Percentiles rank a stretch among this genome's conserved stretches.
Conservation (phyloP, 2,888 invertebrate species). For the Cabera pusaria region DNA sequence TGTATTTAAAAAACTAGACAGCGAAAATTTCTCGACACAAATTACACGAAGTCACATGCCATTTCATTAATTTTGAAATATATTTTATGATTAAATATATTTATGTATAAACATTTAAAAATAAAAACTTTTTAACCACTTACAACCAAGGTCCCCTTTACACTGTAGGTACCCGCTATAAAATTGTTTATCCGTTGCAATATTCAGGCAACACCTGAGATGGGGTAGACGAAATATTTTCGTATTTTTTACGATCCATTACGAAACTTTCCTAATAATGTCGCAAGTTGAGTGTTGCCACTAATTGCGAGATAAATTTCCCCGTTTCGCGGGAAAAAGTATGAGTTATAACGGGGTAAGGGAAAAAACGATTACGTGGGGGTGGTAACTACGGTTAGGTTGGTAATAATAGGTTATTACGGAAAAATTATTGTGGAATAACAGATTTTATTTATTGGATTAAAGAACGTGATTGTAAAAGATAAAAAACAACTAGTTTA, state of each 20-base stretch:
- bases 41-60: too few relatives aligned
- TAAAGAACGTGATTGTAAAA: too few relatives aligned
- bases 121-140: conserved; percentile 1
- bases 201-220: conserved; percentile 41
- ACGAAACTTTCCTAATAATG: conserved; percentile 82
- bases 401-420: too few relatives aligned
- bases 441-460: too few relatives aligned
- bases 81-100: too few relatives aligned
- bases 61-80: too few relatives aligned
- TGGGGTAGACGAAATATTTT: conserved; percentile 58
- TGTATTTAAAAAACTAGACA: too few relatives aligned
- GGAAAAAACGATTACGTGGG: conserved; percentile 46
- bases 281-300: conserved; percentile 64
- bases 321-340: conserved; percentile 76
- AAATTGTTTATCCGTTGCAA: conserved; percentile 36
- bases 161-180: conserved; percentile 26
- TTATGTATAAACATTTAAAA: too few relatives aligned
- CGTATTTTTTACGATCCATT: conserved; percentile 70
- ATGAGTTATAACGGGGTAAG: conserved; percentile 62
- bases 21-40: too few relatives aligned
- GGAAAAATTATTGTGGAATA: too few relatives aligned
- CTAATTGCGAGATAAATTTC: conserved; percentile 82
- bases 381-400: too few relatives aligned
- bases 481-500: too few relatives aligned
- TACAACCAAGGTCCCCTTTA: conserved; percentile 12